Conservation (phyloP, 2,797 vertebrate species). For the Prunella strophiata region DNA sequence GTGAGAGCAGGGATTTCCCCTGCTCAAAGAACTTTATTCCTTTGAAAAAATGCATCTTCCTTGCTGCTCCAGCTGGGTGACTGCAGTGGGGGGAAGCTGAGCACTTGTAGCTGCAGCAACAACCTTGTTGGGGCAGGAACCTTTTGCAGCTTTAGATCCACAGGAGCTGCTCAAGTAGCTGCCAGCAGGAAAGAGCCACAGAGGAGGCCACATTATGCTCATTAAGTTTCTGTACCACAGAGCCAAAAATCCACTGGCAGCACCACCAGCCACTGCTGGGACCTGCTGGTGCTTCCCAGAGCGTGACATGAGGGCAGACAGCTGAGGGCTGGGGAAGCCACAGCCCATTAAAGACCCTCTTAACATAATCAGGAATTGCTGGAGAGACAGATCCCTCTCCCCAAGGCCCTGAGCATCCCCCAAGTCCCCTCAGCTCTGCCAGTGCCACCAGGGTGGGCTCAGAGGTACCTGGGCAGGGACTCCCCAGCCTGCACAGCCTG, state of each 20-base stretch:
- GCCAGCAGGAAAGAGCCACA: neutral
- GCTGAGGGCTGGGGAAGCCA: neutral
- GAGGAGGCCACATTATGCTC: neutral
- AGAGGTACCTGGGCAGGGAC: neutral
- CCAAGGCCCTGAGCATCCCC: neutral
- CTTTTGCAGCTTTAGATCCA: neutral
- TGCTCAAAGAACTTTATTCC: neutral
- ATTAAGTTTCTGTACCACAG: neutral
- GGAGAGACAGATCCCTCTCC: neutral
- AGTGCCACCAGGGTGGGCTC: neutral
- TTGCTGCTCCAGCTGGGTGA: neutral
- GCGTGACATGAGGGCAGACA: neutral
- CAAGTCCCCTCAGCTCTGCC: neutral
- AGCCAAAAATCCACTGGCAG: conserved; percentile 17
- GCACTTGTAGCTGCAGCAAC: neutral
- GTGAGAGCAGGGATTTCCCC: neutral
- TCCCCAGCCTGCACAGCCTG: fast-evolving
- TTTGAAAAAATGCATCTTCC: neutral
- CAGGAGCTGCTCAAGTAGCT: neutral
- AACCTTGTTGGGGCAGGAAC: neutral
- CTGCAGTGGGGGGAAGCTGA: neutral
- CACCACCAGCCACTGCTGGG: neutral
- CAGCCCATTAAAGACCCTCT: neutral
- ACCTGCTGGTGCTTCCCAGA: neutral
- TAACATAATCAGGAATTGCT: neutral